phyloP scores from a whole-genome alignment of 2,113 vertebrate genomes.

The Atractosteus spatula region DNA sequence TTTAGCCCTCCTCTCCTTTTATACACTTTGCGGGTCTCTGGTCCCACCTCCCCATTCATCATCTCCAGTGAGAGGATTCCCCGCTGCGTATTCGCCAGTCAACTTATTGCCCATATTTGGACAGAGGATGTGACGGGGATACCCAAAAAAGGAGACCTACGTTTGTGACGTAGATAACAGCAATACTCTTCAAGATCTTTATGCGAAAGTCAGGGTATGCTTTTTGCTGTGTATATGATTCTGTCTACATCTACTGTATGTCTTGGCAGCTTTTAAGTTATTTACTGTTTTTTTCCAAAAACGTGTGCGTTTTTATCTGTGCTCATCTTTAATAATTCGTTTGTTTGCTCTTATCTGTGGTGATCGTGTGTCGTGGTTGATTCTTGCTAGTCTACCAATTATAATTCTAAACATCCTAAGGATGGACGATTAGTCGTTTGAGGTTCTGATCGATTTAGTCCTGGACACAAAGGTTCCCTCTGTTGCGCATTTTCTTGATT shows the following conservation, averaged over 20 bases:
- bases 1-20: constrained; percentile 73
- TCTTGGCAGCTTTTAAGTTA: too few relatives aligned
- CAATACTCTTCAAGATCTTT: constrained; percentile 46
- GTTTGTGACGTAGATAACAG: constrained; percentile 74
- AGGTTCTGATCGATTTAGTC: too few relatives aligned
- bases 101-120: constrained; percentile 97
- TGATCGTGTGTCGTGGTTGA: too few relatives aligned
- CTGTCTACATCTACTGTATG: neutral
- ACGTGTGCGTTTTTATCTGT: neutral
- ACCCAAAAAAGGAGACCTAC: constrained; percentile 83
- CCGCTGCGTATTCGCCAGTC: constrained; percentile 78
- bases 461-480: too few relatives aligned
- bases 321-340: too few relatives aligned
- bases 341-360: too few relatives aligned
- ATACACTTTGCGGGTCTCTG: constrained; percentile 77
- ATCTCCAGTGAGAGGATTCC: constrained; percentile 96
- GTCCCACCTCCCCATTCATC: constrained; percentile 89
- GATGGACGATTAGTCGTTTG: too few relatives aligned
- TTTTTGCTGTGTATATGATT: neutral
- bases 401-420: too few relatives aligned
- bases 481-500: too few relatives aligned
- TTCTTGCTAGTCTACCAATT: too few relatives aligned
- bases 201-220: constrained; percentile 10
- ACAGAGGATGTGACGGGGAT: constrained; percentile 94
- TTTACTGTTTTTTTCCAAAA: neutral